These are phyloP conservation scores for Chrysomela aeneicollis DNA, from an alignment of 2,888 invertebrate species.

Conservation along the genomic window DNA sequence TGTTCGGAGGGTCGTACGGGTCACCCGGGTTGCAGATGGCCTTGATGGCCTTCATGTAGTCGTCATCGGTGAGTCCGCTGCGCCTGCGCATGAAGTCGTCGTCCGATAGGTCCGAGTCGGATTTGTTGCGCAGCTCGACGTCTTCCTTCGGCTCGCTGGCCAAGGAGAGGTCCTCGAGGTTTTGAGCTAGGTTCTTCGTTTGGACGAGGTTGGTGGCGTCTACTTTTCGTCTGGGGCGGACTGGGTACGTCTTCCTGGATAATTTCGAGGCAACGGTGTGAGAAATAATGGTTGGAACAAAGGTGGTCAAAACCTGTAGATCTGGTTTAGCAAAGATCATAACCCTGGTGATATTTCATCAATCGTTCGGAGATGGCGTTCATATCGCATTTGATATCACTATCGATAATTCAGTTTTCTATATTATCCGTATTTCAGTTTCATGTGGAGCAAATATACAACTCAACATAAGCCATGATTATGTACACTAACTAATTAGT, in stretches of 20 bases:
- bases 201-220: slow-evolving; percentile 47
- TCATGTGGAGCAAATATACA: too few species aligned
- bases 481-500: too few species aligned
- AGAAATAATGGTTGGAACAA: too few species aligned
- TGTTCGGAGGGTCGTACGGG: too few species aligned
- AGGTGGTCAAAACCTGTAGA: too few species aligned
- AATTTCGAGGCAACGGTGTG: neutral
- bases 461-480: too few species aligned
- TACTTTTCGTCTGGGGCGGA: slow-evolving; percentile 61
- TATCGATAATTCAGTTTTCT: too few species aligned
- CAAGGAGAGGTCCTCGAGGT: slow-evolving; percentile 58
- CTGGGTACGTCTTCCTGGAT: slow-evolving; percentile 56
- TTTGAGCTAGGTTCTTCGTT: slow-evolving; percentile 58
- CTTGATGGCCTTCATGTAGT: slow-evolving; percentile 75
- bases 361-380: too few species aligned
- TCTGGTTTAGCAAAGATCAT: too few species aligned
- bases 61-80: slow-evolving; percentile 70
- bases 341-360: too few species aligned
- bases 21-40: slow-evolving; percentile 84
- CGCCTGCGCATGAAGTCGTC: slow-evolving; percentile 60
- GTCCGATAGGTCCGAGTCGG: slow-evolving; percentile 45
- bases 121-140: slow-evolving; percentile 59
- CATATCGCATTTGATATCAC: too few species aligned
- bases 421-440: too few species aligned
- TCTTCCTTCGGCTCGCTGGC: slow-evolving; percentile 52